Conservation (phyloP, 2,113 vertebrate species). For the Entosphenus tridentatus region DNA sequence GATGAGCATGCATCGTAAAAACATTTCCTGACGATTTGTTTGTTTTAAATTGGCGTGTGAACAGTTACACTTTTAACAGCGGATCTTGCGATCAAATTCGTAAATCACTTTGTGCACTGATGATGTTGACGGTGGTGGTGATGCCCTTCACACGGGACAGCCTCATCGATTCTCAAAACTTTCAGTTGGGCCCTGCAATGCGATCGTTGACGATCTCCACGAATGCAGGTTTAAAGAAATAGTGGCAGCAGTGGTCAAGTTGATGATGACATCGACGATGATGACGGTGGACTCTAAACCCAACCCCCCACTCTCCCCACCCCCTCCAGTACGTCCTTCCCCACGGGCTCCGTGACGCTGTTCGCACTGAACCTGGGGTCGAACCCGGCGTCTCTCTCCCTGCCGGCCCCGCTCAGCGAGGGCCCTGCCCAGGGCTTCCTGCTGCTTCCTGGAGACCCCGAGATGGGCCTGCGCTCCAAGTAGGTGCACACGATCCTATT, state of each 20-base stretch:
- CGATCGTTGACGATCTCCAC: background rate
- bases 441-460: background rate
- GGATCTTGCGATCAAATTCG: no score
- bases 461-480: background rate
- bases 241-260: background rate
- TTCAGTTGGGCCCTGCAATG: background rate
- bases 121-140: no score
- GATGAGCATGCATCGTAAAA: no score
- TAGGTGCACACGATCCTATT: background rate
- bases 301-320: background rate
- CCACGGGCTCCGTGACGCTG: constrained; percentile 2
- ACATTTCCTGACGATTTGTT: no score
- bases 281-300: background rate
- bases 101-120: no score
- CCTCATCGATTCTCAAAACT: no score
- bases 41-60: no score
- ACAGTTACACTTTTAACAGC: no score
- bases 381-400: background rate
- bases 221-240: background rate
- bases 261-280: background rate
- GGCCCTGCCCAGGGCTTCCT: background rate
- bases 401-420: background rate
- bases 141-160: no score
- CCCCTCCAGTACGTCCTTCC: background rate
- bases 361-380: constrained; percentile 1